Conservation (phyloP, 2,797 vertebrate species). For the Cirrhinus mrigala region DNA sequence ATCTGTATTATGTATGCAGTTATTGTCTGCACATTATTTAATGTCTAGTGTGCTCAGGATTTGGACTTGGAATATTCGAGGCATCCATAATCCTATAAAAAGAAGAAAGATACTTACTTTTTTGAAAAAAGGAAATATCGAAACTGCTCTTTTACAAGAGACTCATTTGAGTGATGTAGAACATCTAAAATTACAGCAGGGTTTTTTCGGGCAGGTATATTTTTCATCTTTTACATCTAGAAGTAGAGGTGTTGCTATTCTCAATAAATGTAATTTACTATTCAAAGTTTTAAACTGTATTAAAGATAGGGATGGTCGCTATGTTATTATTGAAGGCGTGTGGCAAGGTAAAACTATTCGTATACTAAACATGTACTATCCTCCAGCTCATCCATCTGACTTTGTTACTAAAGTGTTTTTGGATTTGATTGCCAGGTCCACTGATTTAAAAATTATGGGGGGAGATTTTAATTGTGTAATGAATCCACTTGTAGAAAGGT, state of each 20-base stretch:
- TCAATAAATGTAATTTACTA: too few species aligned
- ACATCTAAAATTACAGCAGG: slow-evolving; percentile 8
- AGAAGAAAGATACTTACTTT: not conserved
- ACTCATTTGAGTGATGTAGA: not conserved
- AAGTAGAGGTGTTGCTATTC: not conserved
- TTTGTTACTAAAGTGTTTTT: too few species aligned
- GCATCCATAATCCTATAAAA: slow-evolving; percentile 2
- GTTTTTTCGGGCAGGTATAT: slow-evolving; percentile 1
- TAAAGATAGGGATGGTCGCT: too few species aligned
- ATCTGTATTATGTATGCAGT: not conserved
- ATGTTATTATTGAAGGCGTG: too few species aligned
- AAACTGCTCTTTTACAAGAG: slow-evolving; percentile 6
- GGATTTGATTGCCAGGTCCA: too few species aligned
- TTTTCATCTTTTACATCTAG: slow-evolving; percentile 25
- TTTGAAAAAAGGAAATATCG: not conserved
- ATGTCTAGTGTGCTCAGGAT: not conserved
- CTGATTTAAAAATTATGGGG: too few species aligned
- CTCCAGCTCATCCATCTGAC: too few species aligned
- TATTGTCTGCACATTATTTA: not conserved
- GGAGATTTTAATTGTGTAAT: too few species aligned
- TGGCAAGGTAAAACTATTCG: too few species aligned
- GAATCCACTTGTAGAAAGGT: too few species aligned
- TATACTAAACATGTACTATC: too few species aligned
- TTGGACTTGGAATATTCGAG: slow-evolving; percentile 1
- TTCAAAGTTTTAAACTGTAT: too few species aligned